Evolutionary conservation across 2,888 invertebrate genomes (phyloP).

Genomic region (Opisthograptis luteolata): DNA sequence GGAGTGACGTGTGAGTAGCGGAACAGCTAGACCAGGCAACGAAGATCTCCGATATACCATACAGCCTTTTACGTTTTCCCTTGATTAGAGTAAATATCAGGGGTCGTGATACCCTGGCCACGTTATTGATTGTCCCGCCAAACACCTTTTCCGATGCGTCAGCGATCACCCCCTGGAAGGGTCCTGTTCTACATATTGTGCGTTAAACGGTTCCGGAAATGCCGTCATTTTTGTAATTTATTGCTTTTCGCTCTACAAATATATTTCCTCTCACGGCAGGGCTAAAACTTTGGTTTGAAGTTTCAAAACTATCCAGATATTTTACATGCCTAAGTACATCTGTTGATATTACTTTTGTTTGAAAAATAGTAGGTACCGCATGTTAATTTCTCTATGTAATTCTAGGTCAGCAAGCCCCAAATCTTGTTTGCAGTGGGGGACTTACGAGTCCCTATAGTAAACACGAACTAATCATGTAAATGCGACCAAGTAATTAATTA

Average conservation of each 20-base stretch:
- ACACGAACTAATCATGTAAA: constrained; percentile 39
- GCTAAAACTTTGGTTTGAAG: constrained; percentile 15
- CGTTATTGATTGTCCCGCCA: constrained; percentile 74
- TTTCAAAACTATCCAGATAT: too few relatives aligned
- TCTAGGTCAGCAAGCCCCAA: constrained; percentile 23
- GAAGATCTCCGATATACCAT: constrained; percentile 52
- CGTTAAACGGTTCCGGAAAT: constrained; percentile 67
- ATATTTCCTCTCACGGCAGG: constrained; percentile 9
- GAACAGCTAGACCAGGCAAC: constrained; percentile 51
- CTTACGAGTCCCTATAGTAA: constrained; percentile 30
- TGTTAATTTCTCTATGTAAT: constrained; percentile 20
- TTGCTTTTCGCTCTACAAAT: constrained; percentile 41
- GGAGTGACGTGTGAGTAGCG: constrained; percentile 71
- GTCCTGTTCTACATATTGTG: constrained; percentile 70
- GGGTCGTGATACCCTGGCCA: constrained; percentile 60
- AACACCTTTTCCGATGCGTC: constrained; percentile 76
- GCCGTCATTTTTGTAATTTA: constrained; percentile 59
- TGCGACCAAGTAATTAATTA: constrained; percentile 36
- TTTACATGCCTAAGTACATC: too few relatives aligned
- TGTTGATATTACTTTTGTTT: constrained; percentile 11
- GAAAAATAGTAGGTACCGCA: constrained; percentile 10
- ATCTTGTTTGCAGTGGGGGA: constrained; percentile 15
- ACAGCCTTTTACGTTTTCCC: constrained; percentile 44
- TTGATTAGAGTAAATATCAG: constrained; percentile 45
- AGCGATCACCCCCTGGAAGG: constrained; percentile 65